Base-by-base conservation (phyloP, 23 tunicate species). In the Corella eumyota region DNA sequence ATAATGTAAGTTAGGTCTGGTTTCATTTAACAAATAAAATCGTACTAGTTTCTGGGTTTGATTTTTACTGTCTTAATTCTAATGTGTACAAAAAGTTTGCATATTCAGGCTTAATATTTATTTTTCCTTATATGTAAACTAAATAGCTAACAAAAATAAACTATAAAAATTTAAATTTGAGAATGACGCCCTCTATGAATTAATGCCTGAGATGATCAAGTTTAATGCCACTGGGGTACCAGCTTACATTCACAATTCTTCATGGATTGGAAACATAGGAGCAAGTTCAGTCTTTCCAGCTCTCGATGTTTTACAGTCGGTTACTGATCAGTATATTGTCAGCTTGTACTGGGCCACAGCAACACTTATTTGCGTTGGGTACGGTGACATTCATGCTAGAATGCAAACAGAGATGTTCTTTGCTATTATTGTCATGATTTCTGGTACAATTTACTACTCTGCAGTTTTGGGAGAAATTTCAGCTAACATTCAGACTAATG, bases 341-440 rank as follows among this genome's bases (percentile, higher is more conserved):
- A 71, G 86, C 56, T 49, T 77, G 0, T 86, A 86, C 70, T 86
- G 74, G 79, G 76, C 85, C 25, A 86, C 95, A 0, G 86, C 86
- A 24, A 86, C 86, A 2, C 46, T 86, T 27, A 80, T 78, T 34
- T 47, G 80, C 32, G 80, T 76, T 3, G 83, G 83, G 22, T 84
- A 84, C 45, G 94, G 94, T 2, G 94, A 84, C 44, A 70, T 84
- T 46, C 58, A 62, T 38, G 83, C 94, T 6, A 27, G 45, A 3
- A 58, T 25, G 22, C 66, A 48, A 57, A n/a, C 35, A 4, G 94
- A 84, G 45, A 84, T 75, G 83, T 52, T 76, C 31, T 32, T 76
- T 20, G 67, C 73, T 29, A 64, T 74, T 53, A 27, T 63, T 21
- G 59, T 69, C 24, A 76, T 76, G 83, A 76, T 76, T 31, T 23